Percentiles rank a stretch among this genome's conserved stretches.
These are phyloP conservation scores for Drosophila demipolita DNA, from an alignment of 2,888 invertebrate species.

Conservation along the genomic window DNA sequence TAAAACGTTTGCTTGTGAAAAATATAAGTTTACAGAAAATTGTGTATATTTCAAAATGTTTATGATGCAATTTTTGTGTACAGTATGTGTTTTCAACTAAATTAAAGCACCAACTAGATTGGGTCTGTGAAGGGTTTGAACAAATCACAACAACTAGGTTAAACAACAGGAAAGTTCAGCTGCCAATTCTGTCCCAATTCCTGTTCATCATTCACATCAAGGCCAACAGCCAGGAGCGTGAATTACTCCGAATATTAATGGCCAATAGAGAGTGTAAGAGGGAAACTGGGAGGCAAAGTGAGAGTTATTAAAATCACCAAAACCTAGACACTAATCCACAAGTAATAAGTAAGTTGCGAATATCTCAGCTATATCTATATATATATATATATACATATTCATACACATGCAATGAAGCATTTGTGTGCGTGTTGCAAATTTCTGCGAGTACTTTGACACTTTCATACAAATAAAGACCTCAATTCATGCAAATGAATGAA, in stretches of 20 bases:
- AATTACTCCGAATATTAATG: neutral
- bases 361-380: too few relatives aligned
- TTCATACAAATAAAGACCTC: conserved; percentile 5
- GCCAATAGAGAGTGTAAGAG: neutral
- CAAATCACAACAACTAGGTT: neutral
- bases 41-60: neutral
- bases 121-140: neutral
- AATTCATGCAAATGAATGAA: conserved; percentile 32
- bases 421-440: conserved; percentile 4
- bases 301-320: neutral
- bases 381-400: neutral
- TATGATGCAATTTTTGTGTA: neutral
- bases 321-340: neutral
- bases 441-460: conserved; percentile 20
- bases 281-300: neutral
- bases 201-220: neutral
- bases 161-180: neutral
- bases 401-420: neutral
- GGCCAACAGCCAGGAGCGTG: neutral
- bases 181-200: neutral
- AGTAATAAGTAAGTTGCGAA: too few relatives aligned
- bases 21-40: neutral
- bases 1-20: neutral
- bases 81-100: neutral
- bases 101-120: neutral